Evolutionary conservation across 1,140 invertebrate species (phyloP).

Genomic region (Calliphora vicina): DNA sequence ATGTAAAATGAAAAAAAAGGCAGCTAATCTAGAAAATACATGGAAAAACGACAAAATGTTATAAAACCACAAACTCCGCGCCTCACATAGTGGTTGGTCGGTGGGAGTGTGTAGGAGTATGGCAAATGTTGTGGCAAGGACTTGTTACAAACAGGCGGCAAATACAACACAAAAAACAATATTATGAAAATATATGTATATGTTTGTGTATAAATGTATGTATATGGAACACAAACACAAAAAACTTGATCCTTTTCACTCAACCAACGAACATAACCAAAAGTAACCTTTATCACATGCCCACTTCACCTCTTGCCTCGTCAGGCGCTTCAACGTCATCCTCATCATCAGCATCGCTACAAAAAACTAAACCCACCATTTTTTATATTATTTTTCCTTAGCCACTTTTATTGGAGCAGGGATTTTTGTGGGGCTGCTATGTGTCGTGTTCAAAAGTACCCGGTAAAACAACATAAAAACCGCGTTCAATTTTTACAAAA

Average conservation of each 20-base stretch:
- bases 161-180: background rate
- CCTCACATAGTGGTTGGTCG: background rate
- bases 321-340: background rate
- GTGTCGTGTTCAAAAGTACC: background rate
- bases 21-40: background rate
- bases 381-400: background rate
- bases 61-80: background rate
- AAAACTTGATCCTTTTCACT: background rate
- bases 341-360: background rate
- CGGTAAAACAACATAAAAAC: background rate
- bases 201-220: no score
- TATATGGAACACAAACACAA: background rate
- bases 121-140: background rate
- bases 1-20: background rate
- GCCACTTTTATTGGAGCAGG: background rate
- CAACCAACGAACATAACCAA: background rate
- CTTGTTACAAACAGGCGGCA: background rate
- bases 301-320: background rate
- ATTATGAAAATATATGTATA: background rate
- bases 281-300: background rate
- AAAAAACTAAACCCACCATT: background rate
- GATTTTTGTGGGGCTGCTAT: background rate
- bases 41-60: background rate
- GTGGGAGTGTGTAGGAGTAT: background rate
- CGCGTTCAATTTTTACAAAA: background rate